Percentiles rank a stretch among this genome's conserved stretches.
phyloP scores from a whole-genome alignment of 2,888 invertebrate genomes.

The Zootermopsis nevadensis region DNA sequence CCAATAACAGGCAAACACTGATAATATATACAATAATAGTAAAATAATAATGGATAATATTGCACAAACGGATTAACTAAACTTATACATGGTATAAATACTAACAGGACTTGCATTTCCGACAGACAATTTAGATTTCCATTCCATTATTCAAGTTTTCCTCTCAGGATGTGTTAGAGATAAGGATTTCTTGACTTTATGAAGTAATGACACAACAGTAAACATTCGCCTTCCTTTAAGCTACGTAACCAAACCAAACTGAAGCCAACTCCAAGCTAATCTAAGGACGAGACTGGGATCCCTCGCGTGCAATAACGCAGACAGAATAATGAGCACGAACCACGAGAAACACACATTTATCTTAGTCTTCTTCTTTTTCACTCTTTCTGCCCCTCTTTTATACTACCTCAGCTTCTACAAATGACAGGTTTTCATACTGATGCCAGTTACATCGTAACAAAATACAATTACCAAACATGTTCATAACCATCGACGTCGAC shows the following conservation, averaged over 20 bases:
- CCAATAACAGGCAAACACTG: too few relatives aligned
- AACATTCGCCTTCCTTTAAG: not conserved
- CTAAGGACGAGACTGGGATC: not conserved
- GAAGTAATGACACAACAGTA: not conserved
- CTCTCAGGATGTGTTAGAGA: not conserved
- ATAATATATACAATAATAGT: too few relatives aligned
- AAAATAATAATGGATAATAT: too few relatives aligned
- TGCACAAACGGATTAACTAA: too few relatives aligned
- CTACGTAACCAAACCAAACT: not conserved
- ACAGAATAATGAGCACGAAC: conserved; percentile 1
- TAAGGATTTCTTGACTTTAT: not conserved
- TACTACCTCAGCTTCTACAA: not conserved
- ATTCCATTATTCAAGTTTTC: not conserved
- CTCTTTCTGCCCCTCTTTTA: not conserved
- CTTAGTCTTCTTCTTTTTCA: not conserved
- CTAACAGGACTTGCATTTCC: too few relatives aligned
- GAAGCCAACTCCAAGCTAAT: conserved; percentile 12
- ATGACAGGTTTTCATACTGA: conserved; percentile 3
- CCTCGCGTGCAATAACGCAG: not conserved
- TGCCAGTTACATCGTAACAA: not conserved
- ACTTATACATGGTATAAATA: too few relatives aligned
- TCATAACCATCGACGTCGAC: not conserved
- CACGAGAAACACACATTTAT: conserved; percentile 9
- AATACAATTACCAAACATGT: not conserved
- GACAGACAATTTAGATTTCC: too few relatives aligned